Evolutionary conservation across 2,888 invertebrate species (phyloP), one percentile per base, ranked within the genome.

Genomic region (Synergus gifuensis): DNA sequence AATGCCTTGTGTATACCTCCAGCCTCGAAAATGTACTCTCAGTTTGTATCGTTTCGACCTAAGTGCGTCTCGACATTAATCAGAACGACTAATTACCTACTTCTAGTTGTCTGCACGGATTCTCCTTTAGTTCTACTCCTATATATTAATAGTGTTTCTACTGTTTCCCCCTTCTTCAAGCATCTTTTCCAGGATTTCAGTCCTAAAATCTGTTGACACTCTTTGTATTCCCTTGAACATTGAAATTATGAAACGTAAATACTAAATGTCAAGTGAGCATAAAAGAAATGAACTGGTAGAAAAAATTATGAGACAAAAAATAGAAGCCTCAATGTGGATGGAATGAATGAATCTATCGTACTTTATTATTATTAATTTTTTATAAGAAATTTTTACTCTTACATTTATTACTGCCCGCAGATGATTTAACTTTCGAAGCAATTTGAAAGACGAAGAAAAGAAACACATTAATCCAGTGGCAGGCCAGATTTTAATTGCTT

Each of bases 21-120:
- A 66, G 9, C 40, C 4, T 73, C 36, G 54, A 73, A 49, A 62
- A 73, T 36, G 9, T 73, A 18, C 46, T 54, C 54, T 11, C 36
- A 36, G 49, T 69, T 67, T 22, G n/a, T 44, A 49, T 69, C 69
- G 9, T 36, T 69, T 8, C 28, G 12, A 69, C 16, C 4, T 16
- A 49, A 69, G 69, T 69, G 28, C 49, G 28, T 28, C 49, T 69
- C 49, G 28, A 69, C 49, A 46, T 69, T 46, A 67, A 69, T 69
- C 49, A 49, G 46, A 28, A 46, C 16, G 16, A 69, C 22, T 69
- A 36, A 69, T 69, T 46, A 49, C 69, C 49, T 16, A 16, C 22
- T 28, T 49, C 11, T 46, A 28, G 4, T 2, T 22, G 44, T 12
- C 11, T 18, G 44, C 44, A 22, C 18, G 22, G 46, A 46, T 46